Percentiles rank a stretch among this genome's conserved stretches.
Conservation (phyloP, 2,888 invertebrate genomes). For the Zygothrica quintamaculata region DNA sequence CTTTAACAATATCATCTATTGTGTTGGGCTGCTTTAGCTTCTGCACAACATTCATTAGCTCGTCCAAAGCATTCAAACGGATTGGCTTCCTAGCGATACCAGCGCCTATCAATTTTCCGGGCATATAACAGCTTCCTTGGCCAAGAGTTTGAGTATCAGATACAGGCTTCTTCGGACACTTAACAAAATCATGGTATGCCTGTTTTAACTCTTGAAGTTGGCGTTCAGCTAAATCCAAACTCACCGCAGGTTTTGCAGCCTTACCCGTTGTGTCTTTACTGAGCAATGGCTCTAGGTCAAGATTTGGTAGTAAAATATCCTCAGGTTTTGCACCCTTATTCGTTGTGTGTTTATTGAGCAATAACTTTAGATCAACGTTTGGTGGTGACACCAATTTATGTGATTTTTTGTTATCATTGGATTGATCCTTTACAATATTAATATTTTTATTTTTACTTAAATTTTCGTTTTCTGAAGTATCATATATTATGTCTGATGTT, state of each 20-base stretch:
- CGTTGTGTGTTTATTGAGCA: not conserved
- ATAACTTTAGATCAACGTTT: not conserved
- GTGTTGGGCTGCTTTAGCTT: slow-evolving; percentile 43
- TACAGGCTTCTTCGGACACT: slow-evolving; percentile 26
- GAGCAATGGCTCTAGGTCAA: not conserved
- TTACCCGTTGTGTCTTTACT: too few relatives aligned
- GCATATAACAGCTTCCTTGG: too few relatives aligned
- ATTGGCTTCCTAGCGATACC: not conserved
- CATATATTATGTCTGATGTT: not conserved
- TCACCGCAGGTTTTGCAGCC: too few relatives aligned
- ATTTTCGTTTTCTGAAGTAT: not conserved
- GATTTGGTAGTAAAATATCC: too few relatives aligned
- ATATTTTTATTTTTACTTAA: not conserved
- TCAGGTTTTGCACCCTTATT: too few relatives aligned
- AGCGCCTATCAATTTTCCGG: too few relatives aligned
- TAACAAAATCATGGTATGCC: slow-evolving; percentile 35
- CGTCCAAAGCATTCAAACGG: slow-evolving; percentile 44
- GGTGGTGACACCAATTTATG: too few relatives aligned
- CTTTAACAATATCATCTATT: slow-evolving; percentile 48
- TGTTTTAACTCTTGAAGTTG: slow-evolving; percentile 33
- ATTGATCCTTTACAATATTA: not conserved
- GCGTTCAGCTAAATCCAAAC: slow-evolving; percentile 9
- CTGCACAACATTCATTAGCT: slow-evolving; percentile 49
- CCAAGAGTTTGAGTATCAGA: too few relatives aligned
- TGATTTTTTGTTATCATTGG: not conserved